phyloP scores from a whole-genome alignment of 92 coral and sea anemone species.

The Parazoanthus swiftii region DNA sequence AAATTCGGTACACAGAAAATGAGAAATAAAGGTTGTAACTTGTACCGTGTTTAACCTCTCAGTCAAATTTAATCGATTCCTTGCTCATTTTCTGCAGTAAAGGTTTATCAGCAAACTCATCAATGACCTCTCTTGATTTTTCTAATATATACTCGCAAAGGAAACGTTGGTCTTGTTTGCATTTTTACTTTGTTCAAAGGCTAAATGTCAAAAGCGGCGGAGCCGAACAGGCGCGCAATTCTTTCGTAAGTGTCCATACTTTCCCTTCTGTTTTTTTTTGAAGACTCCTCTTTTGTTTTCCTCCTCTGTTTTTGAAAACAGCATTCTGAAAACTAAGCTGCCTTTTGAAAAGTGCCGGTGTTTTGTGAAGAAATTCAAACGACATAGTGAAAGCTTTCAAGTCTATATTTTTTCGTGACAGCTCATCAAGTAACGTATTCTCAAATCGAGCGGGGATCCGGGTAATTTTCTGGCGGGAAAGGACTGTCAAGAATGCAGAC shows the following conservation, averaged over 20 bases:
- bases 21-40: not conserved
- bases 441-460: not conserved
- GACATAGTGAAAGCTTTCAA: not conserved
- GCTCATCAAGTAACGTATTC: not conserved
- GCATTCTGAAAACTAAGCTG: not conserved
- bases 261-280: not conserved
- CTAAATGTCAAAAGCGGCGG: not conserved
- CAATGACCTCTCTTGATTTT: conserved; percentile 18
- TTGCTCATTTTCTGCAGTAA: not conserved
- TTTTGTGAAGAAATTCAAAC: not conserved
- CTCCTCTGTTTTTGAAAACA: not conserved
- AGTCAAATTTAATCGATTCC: not conserved
- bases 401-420: not conserved
- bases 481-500: not conserved
- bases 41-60: not conserved
- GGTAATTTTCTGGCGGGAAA: conserved; percentile 9
- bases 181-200: not conserved
- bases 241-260: no score
- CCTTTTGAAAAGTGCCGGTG: not conserved
- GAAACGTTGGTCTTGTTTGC: not conserved
- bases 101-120: conserved; percentile 1
- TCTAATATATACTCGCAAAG: not conserved
- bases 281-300: not conserved
- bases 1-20: not conserved
- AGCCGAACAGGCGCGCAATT: not conserved